Base-by-base conservation (phyloP, 2,888 invertebrate species). In the Epistrophella euchroma region DNA sequence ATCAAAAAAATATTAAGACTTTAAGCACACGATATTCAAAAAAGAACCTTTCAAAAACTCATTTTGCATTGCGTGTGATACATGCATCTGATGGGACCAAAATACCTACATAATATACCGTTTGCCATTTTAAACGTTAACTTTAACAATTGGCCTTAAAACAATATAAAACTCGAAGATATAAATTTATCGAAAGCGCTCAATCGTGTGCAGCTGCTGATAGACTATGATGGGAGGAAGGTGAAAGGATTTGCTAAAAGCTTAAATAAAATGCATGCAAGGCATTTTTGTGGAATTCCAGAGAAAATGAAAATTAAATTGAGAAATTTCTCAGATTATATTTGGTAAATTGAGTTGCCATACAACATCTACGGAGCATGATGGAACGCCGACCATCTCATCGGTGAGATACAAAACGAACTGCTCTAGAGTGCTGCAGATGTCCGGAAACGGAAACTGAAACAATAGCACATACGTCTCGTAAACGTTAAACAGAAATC, bases 281-380 rank as follows among this genome's bases (percentile, higher is more conserved):
- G 22, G 22, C 19, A 60, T 60, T 60, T 22, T 37, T 60, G 37
- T 22, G 60, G 64, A 76, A 71, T 28, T 35, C 35, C 52, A 28
- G 28, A 64, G 50, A 58, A 56, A 66, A 71, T 80, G 37, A 28
- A 68, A 68, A 70, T 62, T 37, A 68, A 74, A 75, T 75, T 75
- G 68, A 81, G 70, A 75, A 60, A 75, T 62, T 11, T 47, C 47
- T 55, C 52, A 19, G 37, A 45, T 47, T 71, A 28, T 52, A 56
- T 45, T 55, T 25, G 32, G n/a, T 13, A 60, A 60, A 60, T 52
- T 37, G 37, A 56, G 55, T 64, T 47, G 37, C 47, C 32, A 17
- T 52, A 35, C 28, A 15, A 56, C 32, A n/a, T 35, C 35, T 7
- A 35, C 2, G 15, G 5, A 32, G 50, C 40, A 15, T 37, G 52